phyloP scores from a whole-genome alignment of 2,113 vertebrate genomes.

The Sorex fumeus region DNA sequence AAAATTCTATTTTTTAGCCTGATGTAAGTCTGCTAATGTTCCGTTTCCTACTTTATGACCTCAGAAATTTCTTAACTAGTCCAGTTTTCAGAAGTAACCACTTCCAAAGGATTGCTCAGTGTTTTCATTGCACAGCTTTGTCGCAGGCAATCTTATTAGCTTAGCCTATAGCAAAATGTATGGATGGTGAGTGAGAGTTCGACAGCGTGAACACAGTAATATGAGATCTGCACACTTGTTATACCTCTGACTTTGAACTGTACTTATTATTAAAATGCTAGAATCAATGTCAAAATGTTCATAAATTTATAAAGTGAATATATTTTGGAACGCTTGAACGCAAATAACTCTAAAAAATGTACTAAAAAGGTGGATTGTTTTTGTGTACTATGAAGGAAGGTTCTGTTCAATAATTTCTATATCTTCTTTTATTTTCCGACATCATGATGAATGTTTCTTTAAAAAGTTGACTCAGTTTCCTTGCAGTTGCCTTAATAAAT shows the following conservation, averaged over 20 bases:
- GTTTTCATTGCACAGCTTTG: neutral
- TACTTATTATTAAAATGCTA: neutral
- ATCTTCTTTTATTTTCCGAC: neutral
- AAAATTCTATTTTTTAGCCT: neutral
- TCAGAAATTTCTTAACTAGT: neutral
- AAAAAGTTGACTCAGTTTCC: conserved; percentile 44
- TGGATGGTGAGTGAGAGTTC: no score
- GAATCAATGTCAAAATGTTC: neutral
- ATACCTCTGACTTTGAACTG: neutral
- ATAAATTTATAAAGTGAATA: conserved; percentile 15
- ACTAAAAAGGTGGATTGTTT: neutral
- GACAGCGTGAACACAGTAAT: neutral
- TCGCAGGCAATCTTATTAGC: neutral
- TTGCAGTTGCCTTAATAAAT: neutral
- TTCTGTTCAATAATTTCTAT: neutral
- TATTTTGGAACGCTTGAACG: neutral
- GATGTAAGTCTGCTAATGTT: neutral
- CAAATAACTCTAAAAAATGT: neutral
- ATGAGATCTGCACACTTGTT: neutral
- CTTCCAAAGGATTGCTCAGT: no score
- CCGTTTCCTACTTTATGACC: neutral
- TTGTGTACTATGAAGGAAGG: neutral
- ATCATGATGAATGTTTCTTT: conserved; percentile 23
- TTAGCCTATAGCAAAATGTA: neutral
- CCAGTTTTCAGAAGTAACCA: neutral